Conservation (phyloP, 2,888 invertebrate species). For the Sussaba pulchella region DNA sequence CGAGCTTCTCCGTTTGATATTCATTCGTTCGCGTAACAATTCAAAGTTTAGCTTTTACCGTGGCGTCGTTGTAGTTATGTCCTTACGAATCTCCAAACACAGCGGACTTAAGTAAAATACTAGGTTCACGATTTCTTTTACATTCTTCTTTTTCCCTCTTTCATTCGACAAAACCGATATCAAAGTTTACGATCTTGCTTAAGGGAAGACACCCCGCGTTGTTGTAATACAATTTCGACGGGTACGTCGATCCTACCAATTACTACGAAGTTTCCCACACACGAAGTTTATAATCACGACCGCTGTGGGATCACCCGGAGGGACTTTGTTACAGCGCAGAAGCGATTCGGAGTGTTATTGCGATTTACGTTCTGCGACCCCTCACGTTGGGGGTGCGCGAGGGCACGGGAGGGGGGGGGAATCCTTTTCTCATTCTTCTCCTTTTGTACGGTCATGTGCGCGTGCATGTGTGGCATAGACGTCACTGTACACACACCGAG, state of each 20-base stretch:
- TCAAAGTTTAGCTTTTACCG: conserved; percentile 8
- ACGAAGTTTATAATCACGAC: conserved; percentile 48
- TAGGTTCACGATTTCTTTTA: too few relatives aligned
- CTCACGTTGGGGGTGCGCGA: conserved; percentile 46
- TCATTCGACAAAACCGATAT: conserved; percentile 31
- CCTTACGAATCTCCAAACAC: neutral
- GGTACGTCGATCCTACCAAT: conserved; percentile 40
- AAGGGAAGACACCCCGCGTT: neutral
- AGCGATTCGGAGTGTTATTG: conserved; percentile 55
- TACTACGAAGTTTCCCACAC: conserved; percentile 52
- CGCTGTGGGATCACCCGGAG: conserved; percentile 35
- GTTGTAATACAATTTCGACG: conserved; percentile 32
- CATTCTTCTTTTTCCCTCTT: neutral
- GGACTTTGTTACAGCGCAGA: conserved; percentile 45
- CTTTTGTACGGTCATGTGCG: too few relatives aligned
- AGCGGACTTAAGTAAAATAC: neutral
- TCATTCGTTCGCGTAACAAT: conserved; percentile 25
- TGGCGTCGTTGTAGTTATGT: neutral
- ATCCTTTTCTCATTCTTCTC: too few relatives aligned
- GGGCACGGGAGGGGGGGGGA: too few relatives aligned
- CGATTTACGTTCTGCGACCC: conserved; percentile 59
- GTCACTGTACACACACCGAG: conserved; percentile 8
- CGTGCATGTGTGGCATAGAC: too few relatives aligned
- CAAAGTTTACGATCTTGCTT: conserved; percentile 39
- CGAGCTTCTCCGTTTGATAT: conserved; percentile 29